Base-by-base conservation (phyloP, 2,888 invertebrate species). In the Clitarchus hookeri region DNA sequence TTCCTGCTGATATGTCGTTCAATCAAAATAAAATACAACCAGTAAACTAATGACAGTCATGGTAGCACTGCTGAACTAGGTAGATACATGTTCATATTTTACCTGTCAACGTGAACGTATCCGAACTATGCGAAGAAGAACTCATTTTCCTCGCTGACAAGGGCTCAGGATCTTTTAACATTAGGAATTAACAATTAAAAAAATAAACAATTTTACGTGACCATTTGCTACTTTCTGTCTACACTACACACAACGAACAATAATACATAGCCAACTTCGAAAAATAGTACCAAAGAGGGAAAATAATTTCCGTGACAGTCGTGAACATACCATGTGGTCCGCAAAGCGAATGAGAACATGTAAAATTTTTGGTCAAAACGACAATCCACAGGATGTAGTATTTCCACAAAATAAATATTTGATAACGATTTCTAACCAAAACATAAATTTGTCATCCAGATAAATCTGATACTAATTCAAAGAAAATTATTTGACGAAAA, bases 21-120 rank as follows among this genome's bases (percentile, higher is more conserved):
- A 36, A 36, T 36, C 36, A n/a, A n/a, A n/a, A n/a, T n/a, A n/a
- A n/a, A n/a, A n/a, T n/a, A n/a, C n/a, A n/a, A 36, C 36, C 36
- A 36, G 1, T 3, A 36, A 79, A 79, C 25, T 25, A 6, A 79
- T 26, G 84, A 53, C 27, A 36, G 86, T 84, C 86, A 86, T 84
- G 65, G 26, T 53, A 48, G n/a, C 79, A 84, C 26, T 48, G 11
- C 48, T 48, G 16, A 48, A 48, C 1, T 48, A 16, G 11, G 48
- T 48, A 48, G 16, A 6, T 16, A 48, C 0, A 48, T 48, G 16
- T 48, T 6, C 48, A 48, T 48, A 48, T 85, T 87, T 87, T 86
- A 89, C 89, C 89, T 85, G 88, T 86, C 84, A 89, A 85, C 80
- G 88, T 88, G 85, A 88, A 88, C 65, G 87, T 85, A 78, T 89